Base-by-base conservation (phyloP, 2,888 invertebrate genomes). In the Oxytorus armatus region DNA sequence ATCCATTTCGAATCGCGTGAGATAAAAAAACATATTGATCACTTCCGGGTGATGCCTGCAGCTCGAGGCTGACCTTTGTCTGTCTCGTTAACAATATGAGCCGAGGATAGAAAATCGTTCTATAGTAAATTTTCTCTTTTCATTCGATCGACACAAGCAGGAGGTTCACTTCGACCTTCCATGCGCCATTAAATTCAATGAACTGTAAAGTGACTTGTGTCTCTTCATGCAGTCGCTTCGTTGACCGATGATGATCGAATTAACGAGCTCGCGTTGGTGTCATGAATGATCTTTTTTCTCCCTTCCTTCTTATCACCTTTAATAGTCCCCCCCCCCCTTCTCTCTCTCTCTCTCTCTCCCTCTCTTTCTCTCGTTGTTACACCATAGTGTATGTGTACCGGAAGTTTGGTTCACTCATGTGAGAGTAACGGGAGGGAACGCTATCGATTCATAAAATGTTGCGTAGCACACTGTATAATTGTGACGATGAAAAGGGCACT, bases 361-460 rank as follows among this genome's bases (percentile, higher is more conserved):
- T n/a, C n/a, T n/a, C n/a, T n/a, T n/a, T n/a, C n/a, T 21, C 25
- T 49, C 33, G 47, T 18, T 61, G 49, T 49, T 73, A 14, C 42
- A 42, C 55, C 42, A 63, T 63, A 42, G 55, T 14, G 16, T 14
- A 36, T 49, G 42, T 7, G 36, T 42, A 57, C 80, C 77, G 80
- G 80, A 80, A 77, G 77, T 47, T 14, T 21, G 39, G 55, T 63
- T 69, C 61, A 69, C 77, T 77, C 80, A 57, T 49, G 23, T 25
- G 63, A 23, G 33, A n/a, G 49, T 57, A 42, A 72, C 63, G 44
- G n/a, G 53, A 53, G 66, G 51, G 51, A 42, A 66, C 68, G 14
- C 57, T 25, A 76, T 80, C 77, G 80, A 73, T 80, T 77, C 57
- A 57, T 80, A 51, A 79, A 73, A 75, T 55, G 51, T 69, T 51